Percentiles rank a stretch among this genome's conserved stretches.
phyloP scores from a whole-genome alignment of 1,140 invertebrate genomes.

The Platyscapa corneri region DNA sequence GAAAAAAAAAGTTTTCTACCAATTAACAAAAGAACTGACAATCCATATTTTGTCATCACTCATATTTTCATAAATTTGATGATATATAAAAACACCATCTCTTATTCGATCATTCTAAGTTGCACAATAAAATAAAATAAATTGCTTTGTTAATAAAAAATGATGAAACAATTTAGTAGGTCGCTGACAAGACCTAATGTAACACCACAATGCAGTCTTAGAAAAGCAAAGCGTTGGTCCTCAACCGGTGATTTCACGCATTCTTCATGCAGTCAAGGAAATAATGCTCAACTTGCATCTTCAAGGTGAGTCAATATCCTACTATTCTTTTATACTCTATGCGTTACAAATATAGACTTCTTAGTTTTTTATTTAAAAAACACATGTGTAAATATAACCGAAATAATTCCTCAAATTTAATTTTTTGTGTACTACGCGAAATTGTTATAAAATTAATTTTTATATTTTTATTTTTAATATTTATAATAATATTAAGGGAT shows the following conservation, averaged over 20 bases:
- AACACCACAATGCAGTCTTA: slow-evolving; percentile 68
- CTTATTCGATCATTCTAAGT: background rate
- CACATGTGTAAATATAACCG: too few relatives aligned
- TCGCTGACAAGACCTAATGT: slow-evolving; percentile 68
- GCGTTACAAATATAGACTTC: background rate
- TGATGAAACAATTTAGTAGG: slow-evolving; percentile 58
- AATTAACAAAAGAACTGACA: background rate
- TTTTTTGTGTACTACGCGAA: too few relatives aligned
- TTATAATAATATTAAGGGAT: too few relatives aligned
- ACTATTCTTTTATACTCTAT: background rate
- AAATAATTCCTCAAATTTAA: too few relatives aligned
- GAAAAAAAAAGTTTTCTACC: too few relatives aligned
- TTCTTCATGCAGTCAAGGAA: slow-evolving; percentile 69
- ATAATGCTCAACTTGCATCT: slow-evolving; percentile 71
- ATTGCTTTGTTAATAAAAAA: background rate
- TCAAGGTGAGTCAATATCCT: slow-evolving; percentile 74
- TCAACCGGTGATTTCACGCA: slow-evolving; percentile 86
- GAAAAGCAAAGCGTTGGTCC: slow-evolving; percentile 86
- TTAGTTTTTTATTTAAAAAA: too few relatives aligned
- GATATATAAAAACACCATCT: background rate
- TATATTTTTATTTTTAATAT: too few relatives aligned
- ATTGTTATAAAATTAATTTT: too few relatives aligned
- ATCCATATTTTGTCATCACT: too few relatives aligned
- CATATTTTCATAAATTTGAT: too few relatives aligned
- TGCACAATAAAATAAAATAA: background rate